A percentile compares a stretch with the other conserved stretches of the same genome.
Conservation (phyloP, 2,113 vertebrate genomes). For the Macrotis lagotis region DNA sequence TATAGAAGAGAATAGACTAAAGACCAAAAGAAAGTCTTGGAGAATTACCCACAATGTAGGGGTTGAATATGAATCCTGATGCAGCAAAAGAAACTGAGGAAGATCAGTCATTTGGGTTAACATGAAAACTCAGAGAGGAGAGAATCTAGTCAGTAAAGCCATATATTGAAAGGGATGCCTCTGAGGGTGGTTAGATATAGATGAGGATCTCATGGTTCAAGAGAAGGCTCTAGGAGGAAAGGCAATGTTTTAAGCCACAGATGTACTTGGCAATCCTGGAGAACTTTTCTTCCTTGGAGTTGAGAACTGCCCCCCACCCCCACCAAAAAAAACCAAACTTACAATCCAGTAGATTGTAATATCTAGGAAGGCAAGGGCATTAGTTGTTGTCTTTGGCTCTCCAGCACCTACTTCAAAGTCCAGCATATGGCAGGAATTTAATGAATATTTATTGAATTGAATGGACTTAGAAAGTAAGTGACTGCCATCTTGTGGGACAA, state of each 20-base stretch:
- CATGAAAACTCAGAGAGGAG: background rate
- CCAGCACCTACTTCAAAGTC: background rate
- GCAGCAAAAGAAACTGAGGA: background rate
- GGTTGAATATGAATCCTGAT: background rate
- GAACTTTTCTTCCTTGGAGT: background rate
- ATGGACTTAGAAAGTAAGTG: background rate
- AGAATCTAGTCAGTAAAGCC: background rate
- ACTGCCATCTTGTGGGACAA: background rate
- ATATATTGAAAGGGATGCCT: background rate
- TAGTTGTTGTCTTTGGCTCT: conserved; percentile 7
- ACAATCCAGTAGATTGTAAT: background rate
- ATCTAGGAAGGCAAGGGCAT: background rate
- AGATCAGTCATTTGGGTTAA: background rate
- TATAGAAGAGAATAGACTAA: background rate
- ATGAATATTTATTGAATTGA: background rate
- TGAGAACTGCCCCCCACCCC: background rate
- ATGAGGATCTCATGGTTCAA: background rate
- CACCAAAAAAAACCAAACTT: background rate
- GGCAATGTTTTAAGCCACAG: background rate
- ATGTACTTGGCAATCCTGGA: background rate
- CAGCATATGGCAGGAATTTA: background rate
- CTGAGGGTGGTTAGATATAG: background rate
- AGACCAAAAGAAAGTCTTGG: background rate
- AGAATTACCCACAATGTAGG: background rate
- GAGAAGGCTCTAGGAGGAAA: background rate